phyloP scores from a whole-genome alignment of 2,888 invertebrate species.

The Cepaea hortensis region DNA sequence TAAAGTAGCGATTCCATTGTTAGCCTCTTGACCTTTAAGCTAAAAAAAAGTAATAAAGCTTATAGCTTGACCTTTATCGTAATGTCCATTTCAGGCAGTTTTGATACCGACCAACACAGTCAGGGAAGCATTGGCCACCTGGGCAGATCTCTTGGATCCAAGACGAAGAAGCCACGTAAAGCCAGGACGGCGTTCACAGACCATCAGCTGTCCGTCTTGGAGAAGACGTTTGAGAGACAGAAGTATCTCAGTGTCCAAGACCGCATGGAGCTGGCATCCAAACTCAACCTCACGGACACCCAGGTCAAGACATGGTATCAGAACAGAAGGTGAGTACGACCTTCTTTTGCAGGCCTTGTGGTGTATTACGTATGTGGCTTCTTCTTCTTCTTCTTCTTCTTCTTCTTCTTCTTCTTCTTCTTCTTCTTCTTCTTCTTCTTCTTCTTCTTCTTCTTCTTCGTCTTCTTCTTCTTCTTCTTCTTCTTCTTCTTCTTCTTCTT shows the following conservation, averaged over 20 bases:
- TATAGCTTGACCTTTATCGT: no score
- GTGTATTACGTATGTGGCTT: background rate
- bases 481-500: no score
- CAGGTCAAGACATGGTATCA: constrained; percentile 99
- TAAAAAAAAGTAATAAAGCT: no score
- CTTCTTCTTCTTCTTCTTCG: no score
- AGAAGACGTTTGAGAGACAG: constrained; percentile 96
- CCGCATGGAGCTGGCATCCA: constrained; percentile 96
- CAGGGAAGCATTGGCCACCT: background rate
- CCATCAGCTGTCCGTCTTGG: constrained; percentile 91
- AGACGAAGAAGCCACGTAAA: constrained; percentile 91
- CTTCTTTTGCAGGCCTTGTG: background rate
- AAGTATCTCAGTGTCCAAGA: constrained; percentile 88
- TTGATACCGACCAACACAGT: constrained; percentile 28
- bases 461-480: no score
- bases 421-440: background rate
- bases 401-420: no score
- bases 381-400: no score
- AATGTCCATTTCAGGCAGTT: constrained; percentile 22
- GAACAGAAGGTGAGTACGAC: constrained; percentile 86
- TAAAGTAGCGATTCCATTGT: no score
- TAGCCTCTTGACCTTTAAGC: no score
- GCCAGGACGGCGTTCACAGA: constrained; percentile 98
- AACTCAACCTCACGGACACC: constrained; percentile 94
- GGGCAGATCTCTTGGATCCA: constrained; percentile 42